Evolutionary conservation across 1,140 invertebrate genomes (phyloP), one percentile per base, ranked within the genome.

Genomic region (Caenorhabditis remanei): DNA sequence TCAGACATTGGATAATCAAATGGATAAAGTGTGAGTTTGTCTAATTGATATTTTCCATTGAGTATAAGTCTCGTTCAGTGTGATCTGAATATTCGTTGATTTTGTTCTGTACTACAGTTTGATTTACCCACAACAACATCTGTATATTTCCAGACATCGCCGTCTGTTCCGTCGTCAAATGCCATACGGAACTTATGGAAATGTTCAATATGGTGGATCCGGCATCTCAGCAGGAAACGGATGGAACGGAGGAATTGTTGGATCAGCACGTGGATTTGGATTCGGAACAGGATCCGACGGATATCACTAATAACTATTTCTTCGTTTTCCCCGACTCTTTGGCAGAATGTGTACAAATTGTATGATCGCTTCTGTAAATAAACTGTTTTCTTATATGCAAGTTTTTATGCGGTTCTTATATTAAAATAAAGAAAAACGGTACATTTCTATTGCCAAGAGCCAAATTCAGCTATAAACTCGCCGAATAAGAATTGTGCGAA

Each of bases 161-260:
- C 61, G 16, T 2, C 50, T 21, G 7, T 63, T 21, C 24, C 24
- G 24, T 24, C 61, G 61, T 24, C 61, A 63, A 40, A 21, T 63
- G 24, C 61, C 61, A 11, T 63, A 63, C 32, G 61, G 61, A 6
- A 32, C 19, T 24, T 32, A 63, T 32, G 24, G 21, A 32, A 63
- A 63, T 63, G 24, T 32, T 63, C 61, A 63, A 21, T 63, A 63
- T 63, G 56, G 56, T 58, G 61, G 61, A 63, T 63, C 61, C 8
- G 61, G 61, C 7, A 8, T 14, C 2, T 40, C 61, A 32, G 61
- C 61, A 32, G 61, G 61, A 63, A 63, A 32, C 14, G 61, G 61
- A 32, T 63, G 61, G 61, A 63, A 63, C 24, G 61, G 61, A 32
- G 61, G 61, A 40, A 11, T 63, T 8, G 61, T 63, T 21, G 61